Conservation (phyloP, 2,888 invertebrate genomes). For the Drosophila paranaensis region DNA sequence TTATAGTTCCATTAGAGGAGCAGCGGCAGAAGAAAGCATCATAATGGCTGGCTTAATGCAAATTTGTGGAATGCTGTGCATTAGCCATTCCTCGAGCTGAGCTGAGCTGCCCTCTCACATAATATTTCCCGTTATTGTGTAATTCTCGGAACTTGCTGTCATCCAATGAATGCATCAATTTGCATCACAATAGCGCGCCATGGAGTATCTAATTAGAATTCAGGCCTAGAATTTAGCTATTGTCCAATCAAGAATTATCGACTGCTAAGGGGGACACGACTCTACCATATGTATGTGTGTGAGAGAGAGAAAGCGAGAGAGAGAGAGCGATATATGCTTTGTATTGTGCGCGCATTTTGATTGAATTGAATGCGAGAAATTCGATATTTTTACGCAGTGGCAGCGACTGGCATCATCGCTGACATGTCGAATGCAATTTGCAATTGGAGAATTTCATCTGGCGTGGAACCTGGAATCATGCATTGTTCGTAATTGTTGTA, state of each 20-base stretch:
- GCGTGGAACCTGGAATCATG: background rate
- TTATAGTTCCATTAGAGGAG: background rate
- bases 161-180: constrained; percentile 8
- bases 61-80: background rate
- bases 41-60: background rate
- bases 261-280: too few species aligned
- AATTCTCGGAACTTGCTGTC: background rate
- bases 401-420: background rate
- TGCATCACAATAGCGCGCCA: background rate
- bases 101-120: background rate
- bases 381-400: background rate
- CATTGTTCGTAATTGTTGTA: constrained; percentile 1
- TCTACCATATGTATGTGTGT: background rate
- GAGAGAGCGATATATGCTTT: constrained; percentile 1
- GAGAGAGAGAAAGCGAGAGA: background rate
- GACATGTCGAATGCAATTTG: constrained; percentile 7
- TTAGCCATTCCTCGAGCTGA: too few species aligned
- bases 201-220: constrained; percentile 9
- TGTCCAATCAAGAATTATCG: constrained; percentile 9
- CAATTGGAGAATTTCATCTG: background rate
- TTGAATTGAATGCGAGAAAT: background rate
- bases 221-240: constrained; percentile 8
- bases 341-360: background rate
- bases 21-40: background rate
- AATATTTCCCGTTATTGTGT: constrained; percentile 1